Evolutionary conservation across 2,888 invertebrate genomes (phyloP), one percentile per base, ranked within the genome.

Genomic region (Augochlorella aurata): DNA sequence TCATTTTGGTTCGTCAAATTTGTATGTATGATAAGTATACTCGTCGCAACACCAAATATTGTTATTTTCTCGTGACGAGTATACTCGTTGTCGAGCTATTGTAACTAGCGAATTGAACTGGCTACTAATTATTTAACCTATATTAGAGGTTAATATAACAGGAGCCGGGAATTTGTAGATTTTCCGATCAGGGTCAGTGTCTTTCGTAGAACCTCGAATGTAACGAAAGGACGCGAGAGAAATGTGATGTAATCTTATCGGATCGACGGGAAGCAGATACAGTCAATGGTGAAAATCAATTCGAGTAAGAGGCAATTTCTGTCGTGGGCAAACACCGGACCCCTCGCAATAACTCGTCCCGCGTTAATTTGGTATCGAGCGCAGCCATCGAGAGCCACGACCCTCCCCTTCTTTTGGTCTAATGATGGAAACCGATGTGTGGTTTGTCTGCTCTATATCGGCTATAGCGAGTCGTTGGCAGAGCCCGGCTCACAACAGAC

Each of bases 251-350:
- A 50, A 73, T 81, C 73, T 73, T 81, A 81, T 50, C 68, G 66
- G 61, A 52, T 72, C 67, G 50, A 52, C 47, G 24, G 58, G 16
- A 67, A 68, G 47, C 9, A 24, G 45, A 24, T 50, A 44, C 14
- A 54, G 49, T n/a, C 72, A 68, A 50, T 79, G 47, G 4, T 21
- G 63, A 10, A 65, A 69, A 81, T 81, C 80, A 69, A 79, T 81
- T 73, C 68, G 49, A 14, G 49, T 71, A 29, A 66, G 65, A 70
- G n/a, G 50, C 67, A 71, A 81, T 81, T 81, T 74, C 63, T 70
- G 69, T 67, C 63, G 24, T 44, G 50, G 16, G 18, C 61, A 76
- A 75, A 75, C 66, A 50, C 58, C 21, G 24, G 38, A 8, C 14
- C 38, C 45, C 52, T 4, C 24, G 52, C 18, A 77, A 47, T 66